A percentile compares a stretch with the other conserved stretches of the same genome.
phyloP scores from a whole-genome alignment of 2,797 vertebrate species.

The Sebastes variabilis region DNA sequence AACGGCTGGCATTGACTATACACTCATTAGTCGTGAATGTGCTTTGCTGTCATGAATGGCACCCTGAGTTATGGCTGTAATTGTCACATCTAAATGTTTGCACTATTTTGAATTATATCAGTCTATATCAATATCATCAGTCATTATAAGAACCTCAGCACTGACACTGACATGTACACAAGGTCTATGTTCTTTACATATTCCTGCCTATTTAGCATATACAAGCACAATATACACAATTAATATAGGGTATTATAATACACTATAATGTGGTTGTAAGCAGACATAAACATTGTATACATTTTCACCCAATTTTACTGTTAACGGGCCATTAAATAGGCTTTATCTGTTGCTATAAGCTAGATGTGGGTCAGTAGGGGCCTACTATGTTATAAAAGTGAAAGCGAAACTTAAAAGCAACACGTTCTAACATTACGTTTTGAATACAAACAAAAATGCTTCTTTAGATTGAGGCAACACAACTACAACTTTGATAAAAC shows the following conservation, averaged over 20 bases:
- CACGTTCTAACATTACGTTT: no score
- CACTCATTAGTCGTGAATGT: constrained; percentile 20
- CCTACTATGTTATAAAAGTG: no score
- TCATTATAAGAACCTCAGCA: not conserved
- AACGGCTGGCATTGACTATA: not conserved
- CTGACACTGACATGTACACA: not conserved
- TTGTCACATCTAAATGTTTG: constrained; percentile 35
- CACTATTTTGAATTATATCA: constrained; percentile 10
- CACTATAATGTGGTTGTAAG: not conserved
- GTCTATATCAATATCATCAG: not conserved
- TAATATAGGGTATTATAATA: not conserved
- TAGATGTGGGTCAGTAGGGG: no score
- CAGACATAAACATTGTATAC: no score
- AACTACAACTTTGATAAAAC: no score
- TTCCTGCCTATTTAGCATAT: no score
- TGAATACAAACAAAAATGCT: no score
- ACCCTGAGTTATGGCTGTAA: constrained; percentile 43
- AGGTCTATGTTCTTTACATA: not conserved
- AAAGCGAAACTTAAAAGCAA: no score
- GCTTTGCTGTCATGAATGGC: not conserved
- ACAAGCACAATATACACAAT: not conserved
- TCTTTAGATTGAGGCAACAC: no score
- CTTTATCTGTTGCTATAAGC: no score
- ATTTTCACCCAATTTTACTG: fast-evolving
- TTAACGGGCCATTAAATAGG: no score